These are phyloP conservation scores for Corbicula japonica DNA, from an alignment of 2,888 invertebrate species.

Conservation along the genomic window DNA sequence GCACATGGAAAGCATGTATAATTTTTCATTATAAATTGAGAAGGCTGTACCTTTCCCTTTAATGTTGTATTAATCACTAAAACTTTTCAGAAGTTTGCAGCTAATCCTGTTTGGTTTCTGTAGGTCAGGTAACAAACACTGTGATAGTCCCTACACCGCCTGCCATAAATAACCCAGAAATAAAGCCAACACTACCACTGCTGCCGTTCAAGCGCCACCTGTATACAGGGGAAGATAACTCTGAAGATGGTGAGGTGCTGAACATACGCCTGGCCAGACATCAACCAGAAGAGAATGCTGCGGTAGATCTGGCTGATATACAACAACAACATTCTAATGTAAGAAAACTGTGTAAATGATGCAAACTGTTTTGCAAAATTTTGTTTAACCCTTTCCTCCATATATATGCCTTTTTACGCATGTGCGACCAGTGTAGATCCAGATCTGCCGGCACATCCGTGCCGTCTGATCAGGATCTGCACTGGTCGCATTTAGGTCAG, in stretches of 20 bases:
- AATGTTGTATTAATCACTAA: no score
- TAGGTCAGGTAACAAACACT: conserved; percentile 75
- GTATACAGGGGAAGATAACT: conserved; percentile 45
- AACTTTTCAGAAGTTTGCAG: no score
- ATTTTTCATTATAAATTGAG: no score
- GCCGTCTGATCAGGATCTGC: no score
- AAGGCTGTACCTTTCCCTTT: no score
- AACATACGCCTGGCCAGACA: conserved; percentile 13
- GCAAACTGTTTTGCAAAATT: not conserved
- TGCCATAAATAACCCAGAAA: conserved; percentile 61
- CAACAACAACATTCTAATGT: conserved; percentile 18
- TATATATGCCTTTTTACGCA: not conserved
- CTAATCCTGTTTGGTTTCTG: conserved; percentile 8
- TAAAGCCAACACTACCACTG: conserved; percentile 64
- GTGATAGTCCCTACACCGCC: conserved; percentile 70
- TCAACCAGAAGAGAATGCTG: not conserved
- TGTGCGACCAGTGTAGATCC: no score
- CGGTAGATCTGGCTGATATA: conserved; percentile 16
- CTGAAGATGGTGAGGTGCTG: conserved; percentile 9
- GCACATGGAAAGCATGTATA: no score
- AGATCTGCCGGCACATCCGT: no score
- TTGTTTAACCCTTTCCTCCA: not conserved
- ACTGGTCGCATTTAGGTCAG: no score
- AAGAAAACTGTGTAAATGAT: no score
- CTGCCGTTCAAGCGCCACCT: conserved; percentile 73